Evolutionary conservation across 2,797 vertebrate genomes (phyloP), one percentile per base, ranked within the genome.

Genomic region (Gephyroberyx darwinii): DNA sequence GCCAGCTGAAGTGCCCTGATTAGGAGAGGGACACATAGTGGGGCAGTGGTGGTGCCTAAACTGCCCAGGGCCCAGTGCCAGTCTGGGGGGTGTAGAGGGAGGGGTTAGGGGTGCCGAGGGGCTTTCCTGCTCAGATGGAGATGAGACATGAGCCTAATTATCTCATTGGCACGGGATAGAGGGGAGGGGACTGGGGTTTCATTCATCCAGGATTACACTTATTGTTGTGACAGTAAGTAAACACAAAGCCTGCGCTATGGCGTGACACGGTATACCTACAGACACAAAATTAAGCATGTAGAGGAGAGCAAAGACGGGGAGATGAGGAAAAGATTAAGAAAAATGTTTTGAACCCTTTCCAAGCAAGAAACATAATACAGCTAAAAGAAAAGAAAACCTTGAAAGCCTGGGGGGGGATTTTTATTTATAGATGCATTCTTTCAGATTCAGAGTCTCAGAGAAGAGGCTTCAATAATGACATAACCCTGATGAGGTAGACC

Each of bases 121-220:
- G 69, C 45, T 54, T 65, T 76, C 77, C 78, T 75, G 53, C 80
- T 89, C 83, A 82, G 74, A 92, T 84, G 81, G 83, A 90, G 80
- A 90, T 84, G 86, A 89, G 86, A 90, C 87, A 85, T 80, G 88
- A 85, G 81, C 72, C 90, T 92, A 90, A 93, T 93, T 89, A 92
- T 89, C 88, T 90, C 85, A 90, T 73, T 89, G 88, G 73, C 85
- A 88, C 84, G 65, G 75, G 83, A 72, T 69, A 16, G 58, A 47
- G n/a, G 55, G 54, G 37, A 58, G 37, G 41, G 59, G 61, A 30
- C 33, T 56, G 30, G 74, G 85, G 81, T 86, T 84, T 79, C 73
- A 86, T 87, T 92, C 83, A 86, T 74, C 66, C 65, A 53, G 82
- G 83, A 90, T 92, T 90, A 87, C 80, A 75, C 78, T 90, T 83